phyloP scores from a whole-genome alignment of 64 coral and sea anemone species.

The Cladopsammia gracilis region DNA sequence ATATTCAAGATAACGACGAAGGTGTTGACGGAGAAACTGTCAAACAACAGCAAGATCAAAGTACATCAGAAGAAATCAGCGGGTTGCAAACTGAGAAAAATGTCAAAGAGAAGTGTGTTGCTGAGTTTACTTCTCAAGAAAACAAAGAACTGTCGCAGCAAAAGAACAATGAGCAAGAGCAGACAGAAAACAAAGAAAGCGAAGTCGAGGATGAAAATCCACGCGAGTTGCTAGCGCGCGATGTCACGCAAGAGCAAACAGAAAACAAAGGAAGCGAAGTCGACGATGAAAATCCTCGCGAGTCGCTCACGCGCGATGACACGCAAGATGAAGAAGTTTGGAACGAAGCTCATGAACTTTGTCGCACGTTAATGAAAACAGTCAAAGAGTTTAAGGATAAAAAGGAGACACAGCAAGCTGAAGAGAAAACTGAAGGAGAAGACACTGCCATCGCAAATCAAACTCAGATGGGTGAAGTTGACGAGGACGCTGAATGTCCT shows the following conservation, averaged over 20 bases:
- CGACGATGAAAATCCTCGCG: neutral
- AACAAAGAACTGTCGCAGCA: slow-evolving; percentile 20
- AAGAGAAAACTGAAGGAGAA: neutral
- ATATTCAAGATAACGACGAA: neutral
- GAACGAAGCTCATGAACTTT: neutral
- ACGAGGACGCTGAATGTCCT: neutral
- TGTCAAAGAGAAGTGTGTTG: neutral
- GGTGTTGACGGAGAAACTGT: neutral
- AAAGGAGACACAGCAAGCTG: neutral
- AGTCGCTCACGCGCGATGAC: neutral
- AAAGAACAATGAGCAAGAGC: neutral
- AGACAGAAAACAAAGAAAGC: slow-evolving; percentile 5
- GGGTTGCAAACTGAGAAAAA: neutral
- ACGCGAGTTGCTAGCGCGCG: neutral
- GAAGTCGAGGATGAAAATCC: neutral
- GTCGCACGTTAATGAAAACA: neutral
- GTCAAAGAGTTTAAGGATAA: neutral
- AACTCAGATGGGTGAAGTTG: neutral
- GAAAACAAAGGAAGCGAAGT: slow-evolving; percentile 2
- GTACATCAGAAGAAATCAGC: neutral
- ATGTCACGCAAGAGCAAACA: neutral
- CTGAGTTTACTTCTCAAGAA: neutral
- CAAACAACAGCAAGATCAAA: neutral
- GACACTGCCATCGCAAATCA: neutral
- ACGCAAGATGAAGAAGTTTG: neutral